Evolutionary conservation across 2,888 invertebrate genomes (phyloP), one percentile per base, ranked within the genome.

Genomic region (Busseola fusca): DNA sequence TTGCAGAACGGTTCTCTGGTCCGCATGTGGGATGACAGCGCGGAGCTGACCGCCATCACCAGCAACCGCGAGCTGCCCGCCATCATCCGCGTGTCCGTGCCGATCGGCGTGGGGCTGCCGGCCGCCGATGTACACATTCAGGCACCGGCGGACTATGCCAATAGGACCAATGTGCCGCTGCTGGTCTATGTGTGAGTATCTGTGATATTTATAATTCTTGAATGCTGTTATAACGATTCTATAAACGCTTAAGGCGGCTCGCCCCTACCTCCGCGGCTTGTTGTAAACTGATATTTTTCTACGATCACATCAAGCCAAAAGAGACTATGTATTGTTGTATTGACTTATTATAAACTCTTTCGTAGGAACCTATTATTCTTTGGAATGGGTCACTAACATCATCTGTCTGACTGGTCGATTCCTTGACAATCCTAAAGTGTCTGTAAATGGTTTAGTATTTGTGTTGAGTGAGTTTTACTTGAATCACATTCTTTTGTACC

Each of bases 111-210:
- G n/a, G 97, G 96, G 4, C 70, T 91, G 0, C 96, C 97, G 63
- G 96, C 96, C 52, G 98, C 98, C 1, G 97, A 97, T 78, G 98
- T 98, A 0, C 96, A 97, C 76, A 93, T 98, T 50, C 96, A 97
- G 89, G 94, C 98, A 60, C 98, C 98, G 0, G 96, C 97, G 0
- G 97, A 97, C 85, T 96, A 98, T 78, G 97, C 97, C 89, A 94
- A 96, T 62, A 96, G 96, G 40, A 97, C 96, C 3, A 97, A 98
- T 88, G 97, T 98, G 88, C 98, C 98, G 0, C 96, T 98, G 94
- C 92, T 98, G 48, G 97, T 98, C 72, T 97, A 98, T 90, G 98
- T 98, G 97, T 98, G 95, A 97, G 97, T 97, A 25, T 27, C 18
- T 45, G 12, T 42, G 18, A 5, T 5, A 40, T 40, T 14, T 40